These are phyloP conservation scores for Zoanthus gigantus DNA, from an alignment of 92 coral and sea anemone genomes.

Conservation along the genomic window DNA sequence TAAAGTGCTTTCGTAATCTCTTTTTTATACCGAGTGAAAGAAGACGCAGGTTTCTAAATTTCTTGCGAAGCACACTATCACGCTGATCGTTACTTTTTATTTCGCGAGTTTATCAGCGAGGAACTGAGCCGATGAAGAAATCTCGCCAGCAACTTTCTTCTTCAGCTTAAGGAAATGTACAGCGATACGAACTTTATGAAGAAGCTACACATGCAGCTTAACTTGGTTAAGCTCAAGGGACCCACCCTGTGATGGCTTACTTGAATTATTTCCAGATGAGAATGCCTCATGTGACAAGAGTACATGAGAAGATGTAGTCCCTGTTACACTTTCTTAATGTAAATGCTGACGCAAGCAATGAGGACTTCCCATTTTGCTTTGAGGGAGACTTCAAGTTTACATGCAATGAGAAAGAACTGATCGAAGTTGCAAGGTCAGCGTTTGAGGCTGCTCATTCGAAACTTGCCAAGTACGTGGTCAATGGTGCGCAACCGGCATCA, in stretches of 20 bases:
- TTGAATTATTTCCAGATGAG: slow-evolving; percentile 57
- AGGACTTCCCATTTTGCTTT: slow-evolving; percentile 61
- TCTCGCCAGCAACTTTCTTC: too few species aligned
- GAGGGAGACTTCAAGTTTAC: slow-evolving; percentile 30
- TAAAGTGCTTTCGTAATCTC: slow-evolving; percentile 68
- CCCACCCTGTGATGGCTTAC: slow-evolving; percentile 61
- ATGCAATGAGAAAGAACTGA: slow-evolving; percentile 36
- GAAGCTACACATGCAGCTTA: slow-evolving; percentile 56
- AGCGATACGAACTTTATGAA: slow-evolving; percentile 32
- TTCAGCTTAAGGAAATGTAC: too few species aligned
- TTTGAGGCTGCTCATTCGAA: slow-evolving; percentile 57
- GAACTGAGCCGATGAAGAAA: too few species aligned
- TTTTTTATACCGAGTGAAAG: slow-evolving; percentile 70
- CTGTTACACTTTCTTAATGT: slow-evolving; percentile 50
- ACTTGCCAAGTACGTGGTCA: slow-evolving; percentile 60
- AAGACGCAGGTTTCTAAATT: slow-evolving; percentile 52
- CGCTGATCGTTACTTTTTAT: slow-evolving; percentile 39
- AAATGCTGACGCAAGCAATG: slow-evolving; percentile 46
- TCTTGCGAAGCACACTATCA: slow-evolving; percentile 18
- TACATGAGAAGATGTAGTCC: slow-evolving; percentile 51
- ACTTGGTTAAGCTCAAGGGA: slow-evolving; percentile 61
- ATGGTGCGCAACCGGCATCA: slow-evolving; percentile 68
- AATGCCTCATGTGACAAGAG: slow-evolving; percentile 60
- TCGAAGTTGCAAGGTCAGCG: slow-evolving; percentile 27
- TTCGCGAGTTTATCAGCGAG: too few species aligned